Evolutionary conservation across 2,113 vertebrate species (phyloP), one percentile per base, ranked within the genome.

Genomic region (Mixornis gularis): DNA sequence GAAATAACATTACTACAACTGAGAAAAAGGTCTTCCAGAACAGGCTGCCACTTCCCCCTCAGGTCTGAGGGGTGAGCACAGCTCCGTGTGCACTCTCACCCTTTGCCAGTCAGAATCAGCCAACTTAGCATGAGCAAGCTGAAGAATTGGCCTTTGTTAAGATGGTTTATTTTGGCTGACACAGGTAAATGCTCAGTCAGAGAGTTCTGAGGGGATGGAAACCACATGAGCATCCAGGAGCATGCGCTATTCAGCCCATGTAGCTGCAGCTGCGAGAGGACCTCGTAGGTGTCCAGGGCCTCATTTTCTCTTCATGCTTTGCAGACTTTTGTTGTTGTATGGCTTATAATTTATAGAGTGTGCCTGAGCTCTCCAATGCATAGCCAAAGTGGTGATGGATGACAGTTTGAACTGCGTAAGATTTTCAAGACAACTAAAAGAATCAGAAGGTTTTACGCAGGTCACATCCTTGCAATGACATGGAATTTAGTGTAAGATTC

Each of bases 81-180:
- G 52, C 38, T 70, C 51, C 7, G 3, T 38, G 20, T 63, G 38
- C 18, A 10, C 17, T 51, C 53, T 86, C 32, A 55, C 30, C 29
- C 17, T 19, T 68, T 87, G 36, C 56, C 60, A 46, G 51, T 55
- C 68, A 73, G 26, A 88, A 80, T 25, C 30, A 73, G 59, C 32
- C 88, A 85, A 32, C 26, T 79, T 63, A 66, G 64, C 26, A 8
- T 38, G 48, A 92, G 51, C 32, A 65, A 62, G 19, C 77, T 66
- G 55, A 92, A 79, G 34, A 93, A 69, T 6, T 87, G 34, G 41
- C 18, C 41, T 92, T 94, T 69, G 59, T 55, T 85, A 68, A 83
- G 79, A 29, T 79, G 13, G 30, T 85, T 93, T 92, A 53, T 87
- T 90, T 92, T 92, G 79, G 48, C 79, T 79, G 64, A 78, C 44